Evolutionary conservation across 1,140 invertebrate genomes (phyloP).

Genomic region (Leptopilina clavipes): DNA sequence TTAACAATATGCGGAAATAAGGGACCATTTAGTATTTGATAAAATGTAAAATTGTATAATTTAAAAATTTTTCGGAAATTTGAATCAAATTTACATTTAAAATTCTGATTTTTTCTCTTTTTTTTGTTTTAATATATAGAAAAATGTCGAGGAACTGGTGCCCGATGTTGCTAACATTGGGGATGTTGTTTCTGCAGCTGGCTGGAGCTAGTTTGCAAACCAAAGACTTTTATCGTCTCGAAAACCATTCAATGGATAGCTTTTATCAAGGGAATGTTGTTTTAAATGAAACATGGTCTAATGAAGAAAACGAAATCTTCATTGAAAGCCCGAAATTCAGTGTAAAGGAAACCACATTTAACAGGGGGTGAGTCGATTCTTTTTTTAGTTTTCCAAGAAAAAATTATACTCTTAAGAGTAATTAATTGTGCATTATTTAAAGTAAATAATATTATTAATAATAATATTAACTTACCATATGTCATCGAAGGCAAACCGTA

Average conservation of each 20-base stretch:
- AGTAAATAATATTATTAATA: too few species aligned
- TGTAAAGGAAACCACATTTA: constrained; percentile 72
- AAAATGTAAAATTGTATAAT: too few species aligned
- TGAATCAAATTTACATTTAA: too few species aligned
- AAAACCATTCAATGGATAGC: constrained; percentile 49
- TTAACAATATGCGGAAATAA: too few species aligned
- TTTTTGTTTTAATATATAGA: too few species aligned
- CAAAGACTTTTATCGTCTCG: constrained; percentile 48
- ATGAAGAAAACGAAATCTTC: constrained; percentile 71
- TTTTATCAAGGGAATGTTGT: constrained; percentile 57
- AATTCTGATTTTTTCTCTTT: too few species aligned
- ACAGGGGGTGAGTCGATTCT: constrained; percentile 62
- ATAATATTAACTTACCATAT: not conserved
- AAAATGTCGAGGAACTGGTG: constrained; percentile 48
- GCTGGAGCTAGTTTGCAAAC: constrained; percentile 55
- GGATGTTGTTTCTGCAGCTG: constrained; percentile 60
- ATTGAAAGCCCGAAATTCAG: constrained; percentile 67
- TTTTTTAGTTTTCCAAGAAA: constrained; percentile 25
- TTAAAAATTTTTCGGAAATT: too few species aligned
- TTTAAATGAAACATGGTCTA: constrained; percentile 66
- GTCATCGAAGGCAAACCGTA: not conserved
- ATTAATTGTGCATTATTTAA: not conserved
- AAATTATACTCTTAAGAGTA: not conserved
- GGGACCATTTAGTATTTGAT: too few species aligned
- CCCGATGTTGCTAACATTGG: constrained; percentile 63